Conservation (phyloP, 2,888 invertebrate genomes). For the Blastobasis adustella region DNA sequence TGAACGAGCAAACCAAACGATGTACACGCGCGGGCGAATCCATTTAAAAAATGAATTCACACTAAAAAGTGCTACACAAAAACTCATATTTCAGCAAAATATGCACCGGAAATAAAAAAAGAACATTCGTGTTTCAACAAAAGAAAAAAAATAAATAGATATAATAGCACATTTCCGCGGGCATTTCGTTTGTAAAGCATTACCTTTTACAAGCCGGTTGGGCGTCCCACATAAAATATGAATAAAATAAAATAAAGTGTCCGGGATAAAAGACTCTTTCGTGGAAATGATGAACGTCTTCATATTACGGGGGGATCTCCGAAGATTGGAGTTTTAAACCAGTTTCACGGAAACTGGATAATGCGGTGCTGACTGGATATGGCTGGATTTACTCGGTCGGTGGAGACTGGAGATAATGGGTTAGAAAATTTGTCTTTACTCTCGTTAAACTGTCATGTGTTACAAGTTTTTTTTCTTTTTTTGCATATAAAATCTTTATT, state of each 20-base stretch:
- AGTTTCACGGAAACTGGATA: slow-evolving; percentile 12
- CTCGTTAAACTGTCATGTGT: too few species aligned
- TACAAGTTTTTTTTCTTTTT: too few species aligned
- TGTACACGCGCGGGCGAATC: too few species aligned
- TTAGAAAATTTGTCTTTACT: background rate
- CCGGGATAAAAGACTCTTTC: slow-evolving; percentile 8
- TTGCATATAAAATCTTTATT: too few species aligned
- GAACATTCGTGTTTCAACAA: too few species aligned
- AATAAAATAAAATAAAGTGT: slow-evolving; percentile 13
- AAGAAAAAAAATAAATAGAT: background rate
- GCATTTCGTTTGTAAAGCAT: background rate
- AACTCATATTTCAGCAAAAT: too few species aligned
- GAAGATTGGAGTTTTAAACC: slow-evolving; percentile 30
- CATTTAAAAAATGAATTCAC: too few species aligned
- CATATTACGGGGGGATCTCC: slow-evolving; percentile 13
- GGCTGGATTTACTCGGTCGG: slow-evolving; percentile 23
- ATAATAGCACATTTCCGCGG: background rate
- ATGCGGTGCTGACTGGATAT: slow-evolving; percentile 16
- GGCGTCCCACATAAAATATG: slow-evolving; percentile 14
- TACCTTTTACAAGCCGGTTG: slow-evolving; percentile 6
- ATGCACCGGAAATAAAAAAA: too few species aligned
- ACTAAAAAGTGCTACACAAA: too few species aligned
- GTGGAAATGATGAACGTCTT: slow-evolving; percentile 8
- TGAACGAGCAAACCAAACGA: too few species aligned
- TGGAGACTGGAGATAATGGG: slow-evolving; percentile 15